Percentiles rank a stretch among this genome's conserved stretches.
phyloP scores from a whole-genome alignment of 2,797 vertebrate species.

The Alouatta caraya region DNA sequence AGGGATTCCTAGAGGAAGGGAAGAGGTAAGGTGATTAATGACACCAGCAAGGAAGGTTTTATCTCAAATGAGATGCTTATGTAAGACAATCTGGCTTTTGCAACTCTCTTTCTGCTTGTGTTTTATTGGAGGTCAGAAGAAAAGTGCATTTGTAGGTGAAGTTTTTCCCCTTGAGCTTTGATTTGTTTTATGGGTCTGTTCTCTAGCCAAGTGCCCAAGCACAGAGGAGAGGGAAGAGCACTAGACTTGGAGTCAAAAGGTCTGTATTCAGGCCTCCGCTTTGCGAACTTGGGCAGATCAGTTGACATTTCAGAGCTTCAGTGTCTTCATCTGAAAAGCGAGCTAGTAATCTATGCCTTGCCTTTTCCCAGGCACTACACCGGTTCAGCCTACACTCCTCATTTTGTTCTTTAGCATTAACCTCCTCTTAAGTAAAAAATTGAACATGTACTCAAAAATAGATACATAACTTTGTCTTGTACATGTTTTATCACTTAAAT shows the following conservation, averaged over 20 bases:
- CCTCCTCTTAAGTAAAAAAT: neutral
- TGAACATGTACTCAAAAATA: neutral
- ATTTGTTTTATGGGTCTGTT: constrained; percentile 11
- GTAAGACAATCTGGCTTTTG: constrained; percentile 53
- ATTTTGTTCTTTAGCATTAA: neutral
- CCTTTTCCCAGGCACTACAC: neutral
- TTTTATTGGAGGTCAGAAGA: constrained; percentile 53
- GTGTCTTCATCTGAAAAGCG: neutral
- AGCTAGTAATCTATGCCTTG: rapidly evolving
- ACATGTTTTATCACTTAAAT: neutral
- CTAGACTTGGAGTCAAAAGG: neutral
- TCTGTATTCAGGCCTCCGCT: neutral
- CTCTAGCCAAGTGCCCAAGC: neutral
- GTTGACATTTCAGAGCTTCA: neutral
- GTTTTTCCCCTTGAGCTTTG: neutral
- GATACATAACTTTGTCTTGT: neutral
- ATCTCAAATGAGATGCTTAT: constrained; percentile 61
- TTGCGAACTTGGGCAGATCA: neutral
- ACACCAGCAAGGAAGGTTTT: neutral
- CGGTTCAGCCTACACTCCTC: neutral
- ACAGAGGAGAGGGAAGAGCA: neutral
- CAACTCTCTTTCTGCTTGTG: constrained; percentile 4
- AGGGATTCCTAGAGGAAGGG: neutral
- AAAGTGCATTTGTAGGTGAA: constrained; percentile 46
- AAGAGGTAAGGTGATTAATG: constrained; percentile 47